Base-by-base conservation (phyloP, 2,888 invertebrate species). In the Saturnia japonica region DNA sequence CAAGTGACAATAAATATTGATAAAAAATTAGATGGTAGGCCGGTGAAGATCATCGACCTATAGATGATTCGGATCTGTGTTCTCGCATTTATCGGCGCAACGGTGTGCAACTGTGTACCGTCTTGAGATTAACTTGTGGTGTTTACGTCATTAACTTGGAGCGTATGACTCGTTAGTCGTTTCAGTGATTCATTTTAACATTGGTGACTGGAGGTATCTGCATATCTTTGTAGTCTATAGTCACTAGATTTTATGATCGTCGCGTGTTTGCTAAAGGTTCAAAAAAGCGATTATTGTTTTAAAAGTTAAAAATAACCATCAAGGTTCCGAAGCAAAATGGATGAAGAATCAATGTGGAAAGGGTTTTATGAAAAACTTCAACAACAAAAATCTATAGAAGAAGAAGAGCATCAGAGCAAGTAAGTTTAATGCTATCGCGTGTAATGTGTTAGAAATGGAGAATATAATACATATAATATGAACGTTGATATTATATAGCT, bases 301-400 rank as follows among this genome's bases (percentile, higher is more conserved):
- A 57, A n/a, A 34, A 70, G 57, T 71, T 69, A 69, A 70, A 28
- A 62, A 67, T 42, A 67, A 54, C 54, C 67, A 19, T 57, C 9
- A 40, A 40, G 40, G 64, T 64, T 64, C 19, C n/a, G n/a, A 40
- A 40, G n/a, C 40, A 64, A 70, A 62, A 94, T 91, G 95, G 95
- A 96, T 88, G 97, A 97, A 89, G 97, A 97, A 83, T 92, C 95
- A 16, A 96, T 97, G 96, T 97, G 97, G 96, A 96, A 95, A 89
- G 95, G 95, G 73, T 96, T 96, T 82, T 97, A 96, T 81, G 95
- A 96, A 70, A 96, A 95, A 82, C 85, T 96, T 73, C 95, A 95
- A 77, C 95, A 95, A 73, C 95, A 95, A 78, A 95, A 95, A 85
- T 95, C 95, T 71, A 81, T 91, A 70, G 95, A 95, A 69, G 95